Evolutionary conservation across 2,888 invertebrate species (phyloP), one percentile per base, ranked within the genome.

Genomic region (Melipona beecheii): DNA sequence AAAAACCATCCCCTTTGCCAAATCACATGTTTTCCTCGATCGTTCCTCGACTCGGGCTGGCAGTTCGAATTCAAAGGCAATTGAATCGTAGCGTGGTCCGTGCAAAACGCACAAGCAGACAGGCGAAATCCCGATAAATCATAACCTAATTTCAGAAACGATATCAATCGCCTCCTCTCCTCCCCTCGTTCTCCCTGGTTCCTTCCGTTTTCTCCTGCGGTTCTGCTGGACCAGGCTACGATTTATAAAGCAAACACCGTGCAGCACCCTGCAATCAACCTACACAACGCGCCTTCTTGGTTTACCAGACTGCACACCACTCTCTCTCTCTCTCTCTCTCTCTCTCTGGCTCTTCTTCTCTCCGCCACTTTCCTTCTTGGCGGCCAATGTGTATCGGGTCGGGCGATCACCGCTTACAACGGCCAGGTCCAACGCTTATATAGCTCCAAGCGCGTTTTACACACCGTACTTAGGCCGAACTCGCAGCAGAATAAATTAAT

Each of bases 171-270:
- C 66, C 43, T 66, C 78, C 84, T 79, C 81, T n/a, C 83, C 79
- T 71, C 65, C 65, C 74, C 62, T 70, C 79, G 77, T 58, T 58
- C 56, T 58, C 73, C 72, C 52, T 80, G 62, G 66, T 69, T 75
- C 81, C 78, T 84, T 84, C 79, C 79, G 73, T 81, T 84, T 86
- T 85, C 81, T 85, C 62, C 64, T 78, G 81, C 78, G 70, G 60
- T 81, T 85, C 83, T 66, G 81, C 81, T 83, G 89, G 89, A 84
- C 85, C 89, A 69, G 81, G 75, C 73, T 92, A 92, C 93, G 93
- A 94, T 94, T 94, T 93, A 93, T 93, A 94, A 94, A 94, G 93
- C 94, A 94, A 94, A 93, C 94, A 94, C 93, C 92, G 90, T 85
- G 87, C 91, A 85, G 91, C 91, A 94, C 92, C 93, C 93, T 93